These are phyloP conservation scores for Pteromalus puparum DNA, from an alignment of 1,140 invertebrate genomes.

Conservation along the genomic window DNA sequence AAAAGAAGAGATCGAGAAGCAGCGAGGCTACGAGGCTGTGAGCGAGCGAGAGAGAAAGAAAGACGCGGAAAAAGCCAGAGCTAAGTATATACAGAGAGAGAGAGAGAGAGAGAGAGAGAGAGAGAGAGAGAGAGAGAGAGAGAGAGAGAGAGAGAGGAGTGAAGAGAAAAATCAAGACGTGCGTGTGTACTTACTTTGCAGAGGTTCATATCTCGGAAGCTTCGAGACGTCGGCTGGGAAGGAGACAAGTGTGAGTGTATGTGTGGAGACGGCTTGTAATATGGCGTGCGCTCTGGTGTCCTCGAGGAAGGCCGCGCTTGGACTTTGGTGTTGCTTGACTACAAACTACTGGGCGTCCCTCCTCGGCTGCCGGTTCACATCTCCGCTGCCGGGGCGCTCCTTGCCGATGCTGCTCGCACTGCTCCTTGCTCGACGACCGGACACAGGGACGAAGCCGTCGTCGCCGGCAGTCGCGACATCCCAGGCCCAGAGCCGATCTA, in stretches of 20 bases:
- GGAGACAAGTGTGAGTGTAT: conserved; percentile 26
- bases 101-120: neutral
- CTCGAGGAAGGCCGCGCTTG: conserved; percentile 35
- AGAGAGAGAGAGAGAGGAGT: neutral
- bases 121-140: neutral
- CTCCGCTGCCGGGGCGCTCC: conserved; percentile 61
- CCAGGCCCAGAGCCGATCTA: neutral
- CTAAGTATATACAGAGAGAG: neutral
- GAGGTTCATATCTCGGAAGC: conserved; percentile 38
- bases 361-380: conserved; percentile 70
- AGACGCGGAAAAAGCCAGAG: neutral
- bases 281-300: neutral
- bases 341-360: conserved; percentile 72
- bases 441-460: neutral
- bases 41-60: too few species aligned
- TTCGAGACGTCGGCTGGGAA: neutral
- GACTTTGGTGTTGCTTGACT: conserved; percentile 59
- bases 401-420: conserved; percentile 44
- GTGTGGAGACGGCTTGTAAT: neutral
- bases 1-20: conserved; percentile 19
- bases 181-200: conserved; percentile 41
- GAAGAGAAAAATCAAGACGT: neutral
- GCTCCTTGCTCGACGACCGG: neutral
- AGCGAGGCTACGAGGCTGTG: neutral
- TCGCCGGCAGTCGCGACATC: conserved; percentile 3